Conservation (phyloP, 2,113 vertebrate genomes). For the Corynorhinus townsendii region DNA sequence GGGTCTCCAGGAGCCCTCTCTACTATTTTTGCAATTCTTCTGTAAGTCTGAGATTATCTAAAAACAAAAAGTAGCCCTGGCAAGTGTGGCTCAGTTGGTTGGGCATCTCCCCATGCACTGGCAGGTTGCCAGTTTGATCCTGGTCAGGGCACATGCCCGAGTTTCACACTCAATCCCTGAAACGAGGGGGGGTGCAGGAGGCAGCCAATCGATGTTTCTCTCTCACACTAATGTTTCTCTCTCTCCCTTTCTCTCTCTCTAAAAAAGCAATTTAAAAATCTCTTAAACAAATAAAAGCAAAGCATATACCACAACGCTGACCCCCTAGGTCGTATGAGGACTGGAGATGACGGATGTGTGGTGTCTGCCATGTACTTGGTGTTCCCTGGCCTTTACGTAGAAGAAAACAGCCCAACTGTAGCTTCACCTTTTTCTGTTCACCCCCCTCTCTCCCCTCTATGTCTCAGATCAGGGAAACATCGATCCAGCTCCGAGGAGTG, state of each 20-base stretch:
- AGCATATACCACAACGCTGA: neutral
- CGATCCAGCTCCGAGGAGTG: fast-evolving
- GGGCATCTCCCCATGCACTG: neutral
- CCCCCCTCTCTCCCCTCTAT: fast-evolving
- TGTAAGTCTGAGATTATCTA: neutral
- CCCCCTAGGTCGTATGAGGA: neutral
- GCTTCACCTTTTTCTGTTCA: fast-evolving
- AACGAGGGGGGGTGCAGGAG: no score
- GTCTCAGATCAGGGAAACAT: neutral
- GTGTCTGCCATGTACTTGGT: fast-evolving
- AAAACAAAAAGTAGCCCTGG: neutral
- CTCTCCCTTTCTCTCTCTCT: neutral
- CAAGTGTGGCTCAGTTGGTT: neutral
- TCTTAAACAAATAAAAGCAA: neutral
- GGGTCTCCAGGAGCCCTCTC: neutral
- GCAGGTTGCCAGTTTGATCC: neutral
- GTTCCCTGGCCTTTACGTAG: fast-evolving
- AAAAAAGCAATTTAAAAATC: neutral
- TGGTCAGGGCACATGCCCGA: neutral
- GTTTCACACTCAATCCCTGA: neutral
- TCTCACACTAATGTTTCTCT: no score
- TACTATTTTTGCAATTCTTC: neutral
- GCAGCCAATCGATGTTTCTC: neutral
- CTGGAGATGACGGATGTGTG: fast-evolving
- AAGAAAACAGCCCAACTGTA: neutral